Evolutionary conservation across 2,888 invertebrate genomes (phyloP).

Genomic region (Pantelozetes paolii): DNA sequence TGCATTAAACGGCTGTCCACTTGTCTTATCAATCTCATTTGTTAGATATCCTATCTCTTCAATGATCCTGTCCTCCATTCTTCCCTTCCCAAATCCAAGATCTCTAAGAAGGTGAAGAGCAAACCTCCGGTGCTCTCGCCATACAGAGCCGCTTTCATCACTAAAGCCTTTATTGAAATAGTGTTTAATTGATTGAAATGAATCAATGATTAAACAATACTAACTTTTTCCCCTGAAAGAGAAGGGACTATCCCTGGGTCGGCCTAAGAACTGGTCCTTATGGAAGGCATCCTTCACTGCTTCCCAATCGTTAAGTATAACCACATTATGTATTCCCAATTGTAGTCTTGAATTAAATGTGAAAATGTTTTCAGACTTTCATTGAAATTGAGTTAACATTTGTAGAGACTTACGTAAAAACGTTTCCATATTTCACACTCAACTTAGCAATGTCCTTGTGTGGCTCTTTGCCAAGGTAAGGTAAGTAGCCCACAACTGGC

Average conservation of each 20-base stretch:
- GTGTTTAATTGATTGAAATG: neutral
- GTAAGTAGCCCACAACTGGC: constrained; percentile 47
- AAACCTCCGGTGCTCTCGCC: constrained; percentile 47
- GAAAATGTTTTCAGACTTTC: neutral
- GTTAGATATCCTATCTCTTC: constrained; percentile 45
- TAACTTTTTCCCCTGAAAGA: constrained; percentile 36
- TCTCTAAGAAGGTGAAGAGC: constrained; percentile 45
- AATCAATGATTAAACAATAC: constrained; percentile 30
- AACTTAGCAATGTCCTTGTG: constrained; percentile 44
- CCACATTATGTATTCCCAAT: constrained; percentile 43
- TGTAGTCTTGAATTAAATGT: constrained; percentile 39
- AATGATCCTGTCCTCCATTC: constrained; percentile 46
- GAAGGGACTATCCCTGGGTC: constrained; percentile 40
- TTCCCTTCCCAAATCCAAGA: constrained; percentile 46
- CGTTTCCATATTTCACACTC: constrained; percentile 44
- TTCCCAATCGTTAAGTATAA: constrained; percentile 44
- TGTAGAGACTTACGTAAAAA: constrained; percentile 44
- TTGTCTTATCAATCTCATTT: constrained; percentile 15
- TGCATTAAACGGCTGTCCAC: constrained; percentile 6
- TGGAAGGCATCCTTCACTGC: constrained; percentile 44
- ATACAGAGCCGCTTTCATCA: constrained; percentile 44
- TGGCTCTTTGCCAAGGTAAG: constrained; percentile 43
- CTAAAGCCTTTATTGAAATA: constrained; percentile 36
- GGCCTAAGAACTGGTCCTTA: constrained; percentile 40
- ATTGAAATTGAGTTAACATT: neutral